These are phyloP conservation scores for Mythimna vitellina DNA, from an alignment of 2,888 invertebrate species.

Conservation along the genomic window DNA sequence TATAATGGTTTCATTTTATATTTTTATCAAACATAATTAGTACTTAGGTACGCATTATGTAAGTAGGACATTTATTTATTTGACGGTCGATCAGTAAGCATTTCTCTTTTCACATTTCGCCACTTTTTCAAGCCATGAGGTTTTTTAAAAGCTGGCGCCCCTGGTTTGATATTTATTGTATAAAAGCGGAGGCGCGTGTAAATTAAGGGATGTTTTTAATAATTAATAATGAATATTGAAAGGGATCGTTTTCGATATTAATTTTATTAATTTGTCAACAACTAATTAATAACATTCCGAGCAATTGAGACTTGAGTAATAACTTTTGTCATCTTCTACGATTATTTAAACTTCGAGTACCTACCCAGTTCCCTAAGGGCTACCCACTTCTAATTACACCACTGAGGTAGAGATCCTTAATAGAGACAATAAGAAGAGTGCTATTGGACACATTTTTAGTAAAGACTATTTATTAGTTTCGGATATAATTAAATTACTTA, in stretches of 20 bases:
- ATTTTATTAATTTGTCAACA: slow-evolving; percentile 13
- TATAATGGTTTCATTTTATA: no score
- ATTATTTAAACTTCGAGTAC: slow-evolving; percentile 32
- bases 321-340: slow-evolving; percentile 1
- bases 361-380: slow-evolving; percentile 13
- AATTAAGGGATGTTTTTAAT: neutral
- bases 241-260: neutral
- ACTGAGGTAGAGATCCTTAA: neutral
- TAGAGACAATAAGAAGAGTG: no score
- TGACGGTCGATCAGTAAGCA: no score
- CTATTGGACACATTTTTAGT: no score
- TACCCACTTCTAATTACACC: neutral
- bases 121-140: no score
- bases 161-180: neutral
- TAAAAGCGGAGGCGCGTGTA: neutral
- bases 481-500: no score
- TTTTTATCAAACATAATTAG: no score
- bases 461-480: no score
- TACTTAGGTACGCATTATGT: no score
- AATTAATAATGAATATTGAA: slow-evolving; percentile 1
- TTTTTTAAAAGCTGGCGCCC: no score
- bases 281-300: neutral
- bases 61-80: no score
- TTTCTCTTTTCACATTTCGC: no score
- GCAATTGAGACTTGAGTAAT: neutral